Percentiles rank a stretch among this genome's conserved stretches.
Conservation (phyloP, 64 coral and sea anemone species). For the Catalaphyllia jardinei region DNA sequence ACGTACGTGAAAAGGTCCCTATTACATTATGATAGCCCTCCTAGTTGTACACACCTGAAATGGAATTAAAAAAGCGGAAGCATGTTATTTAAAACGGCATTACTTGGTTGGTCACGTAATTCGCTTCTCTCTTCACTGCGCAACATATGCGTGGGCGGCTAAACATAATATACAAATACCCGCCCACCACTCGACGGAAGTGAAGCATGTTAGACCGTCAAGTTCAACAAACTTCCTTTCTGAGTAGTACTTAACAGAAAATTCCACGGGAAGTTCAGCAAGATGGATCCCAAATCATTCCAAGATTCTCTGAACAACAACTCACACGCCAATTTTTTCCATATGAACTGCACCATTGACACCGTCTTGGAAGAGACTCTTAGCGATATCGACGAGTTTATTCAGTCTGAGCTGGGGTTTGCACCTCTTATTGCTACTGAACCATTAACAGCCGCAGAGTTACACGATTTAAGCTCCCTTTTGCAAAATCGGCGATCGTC, state of each 20-base stretch:
- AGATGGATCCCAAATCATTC: not conserved
- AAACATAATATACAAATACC: not conserved
- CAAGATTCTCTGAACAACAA: not conserved
- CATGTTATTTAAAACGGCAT: too few species aligned
- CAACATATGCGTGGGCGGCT: not conserved
- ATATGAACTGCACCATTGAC: not conserved
- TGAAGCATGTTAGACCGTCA: not conserved
- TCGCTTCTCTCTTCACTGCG: not conserved
- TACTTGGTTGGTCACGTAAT: not conserved
- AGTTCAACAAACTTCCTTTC: not conserved
- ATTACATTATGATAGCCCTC: too few species aligned
- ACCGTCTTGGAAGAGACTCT: not conserved
- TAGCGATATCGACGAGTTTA: conserved; percentile 31
- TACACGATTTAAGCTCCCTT: not conserved
- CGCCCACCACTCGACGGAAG: not conserved
- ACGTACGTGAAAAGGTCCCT: too few species aligned
- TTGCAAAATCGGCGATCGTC: not conserved
- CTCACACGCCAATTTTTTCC: not conserved
- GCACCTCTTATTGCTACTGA: not conserved
- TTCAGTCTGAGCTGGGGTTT: conserved; percentile 15
- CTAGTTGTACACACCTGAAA: too few species aligned
- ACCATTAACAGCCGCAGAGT: not conserved
- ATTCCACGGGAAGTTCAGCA: not conserved
- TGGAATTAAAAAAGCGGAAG: too few species aligned
- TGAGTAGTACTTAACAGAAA: not conserved